Evolutionary conservation across 2,888 invertebrate species (phyloP), one percentile per base, ranked within the genome.

Genomic region (Furcula furcula): DNA sequence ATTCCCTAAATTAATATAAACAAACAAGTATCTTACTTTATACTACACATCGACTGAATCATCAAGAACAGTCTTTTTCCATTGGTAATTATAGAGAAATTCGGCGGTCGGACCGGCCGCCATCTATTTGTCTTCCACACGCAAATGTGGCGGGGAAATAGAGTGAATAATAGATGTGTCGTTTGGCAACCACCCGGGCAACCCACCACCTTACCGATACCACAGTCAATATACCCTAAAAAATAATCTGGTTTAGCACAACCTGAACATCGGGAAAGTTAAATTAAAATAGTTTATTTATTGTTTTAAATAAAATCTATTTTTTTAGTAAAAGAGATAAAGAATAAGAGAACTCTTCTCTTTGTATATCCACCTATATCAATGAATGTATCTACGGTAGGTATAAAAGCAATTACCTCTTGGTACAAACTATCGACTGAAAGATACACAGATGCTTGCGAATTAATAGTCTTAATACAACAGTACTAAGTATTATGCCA

Each of bases 151-250:
- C 62, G 70, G 81, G 77, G 78, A 71, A 81, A 80, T 83, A 74
- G 76, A 80, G 73, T 88, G 84, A 88, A 88, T 87, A 87, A 87
- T 88, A 86, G 83, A 88, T 88, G 69, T 85, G 86, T 88, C 86
- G 83, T 88, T 88, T 87, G 87, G 86, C 87, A 85, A 87, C 85
- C 79, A 75, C 82, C 81, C 65, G 37, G 14, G 9, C 14, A 14
- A 44, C 64, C 64, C 64, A 33, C 36, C 40, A 36, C 62, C 63
- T 57, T 61, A 54, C 61, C 13, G 65, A 56, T 58, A 63, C 63
- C 53, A 60, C 55, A 62, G 50, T 68, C 67, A 60, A 66, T 57
- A 59, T 55, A 48, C 50, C 43, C 54, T n/a, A n/a, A n/a, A n/a
- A n/a, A n/a, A n/a, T n/a, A n/a, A n/a, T n/a, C n/a, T 18, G 7